These are phyloP conservation scores for Temnothorax curvispinosus DNA, from an alignment of 1,140 invertebrate genomes.

Conservation along the genomic window DNA sequence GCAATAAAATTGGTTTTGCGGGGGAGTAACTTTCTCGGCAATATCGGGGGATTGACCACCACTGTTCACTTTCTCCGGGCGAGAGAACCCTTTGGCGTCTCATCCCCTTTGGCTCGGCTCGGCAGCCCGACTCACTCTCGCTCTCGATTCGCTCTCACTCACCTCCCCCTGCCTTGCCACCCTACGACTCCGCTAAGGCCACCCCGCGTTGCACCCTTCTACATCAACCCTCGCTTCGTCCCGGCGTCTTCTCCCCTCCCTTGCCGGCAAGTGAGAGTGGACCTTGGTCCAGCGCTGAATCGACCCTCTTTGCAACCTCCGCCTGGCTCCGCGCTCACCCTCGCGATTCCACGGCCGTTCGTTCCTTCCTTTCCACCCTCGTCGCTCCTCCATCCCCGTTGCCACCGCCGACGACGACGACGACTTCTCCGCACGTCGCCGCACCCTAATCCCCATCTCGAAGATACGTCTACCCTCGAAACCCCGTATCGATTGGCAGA, in stretches of 20 bases:
- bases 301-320: conserved; percentile 80
- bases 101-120: conserved; percentile 77
- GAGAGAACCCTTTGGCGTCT: conserved; percentile 82
- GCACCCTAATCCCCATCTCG: conserved; percentile 83
- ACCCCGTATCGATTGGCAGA: conserved; percentile 81
- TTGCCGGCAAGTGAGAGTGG: conserved; percentile 81
- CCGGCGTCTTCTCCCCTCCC: conserved; percentile 70
- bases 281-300: conserved; percentile 84
- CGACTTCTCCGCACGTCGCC: conserved; percentile 78
- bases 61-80: conserved; percentile 83
- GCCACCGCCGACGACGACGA: conserved; percentile 36
- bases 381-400: conserved; percentile 63
- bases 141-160: conserved; percentile 82
- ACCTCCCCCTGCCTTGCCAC: conserved; percentile 66
- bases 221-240: conserved; percentile 56
- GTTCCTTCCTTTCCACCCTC: conserved; percentile 66
- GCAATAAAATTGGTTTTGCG: neutral
- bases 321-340: conserved; percentile 30
- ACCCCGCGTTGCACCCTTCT: conserved; percentile 61
- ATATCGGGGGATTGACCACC: conserved; percentile 76
- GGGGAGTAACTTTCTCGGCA: neutral
- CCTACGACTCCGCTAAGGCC: conserved; percentile 63
- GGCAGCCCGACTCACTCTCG: conserved; percentile 80
- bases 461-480: conserved; percentile 81
- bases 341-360: conserved; percentile 17